Evolutionary conservation across 2,797 vertebrate species (phyloP).

Genomic region (Siniperca obscura): DNA sequence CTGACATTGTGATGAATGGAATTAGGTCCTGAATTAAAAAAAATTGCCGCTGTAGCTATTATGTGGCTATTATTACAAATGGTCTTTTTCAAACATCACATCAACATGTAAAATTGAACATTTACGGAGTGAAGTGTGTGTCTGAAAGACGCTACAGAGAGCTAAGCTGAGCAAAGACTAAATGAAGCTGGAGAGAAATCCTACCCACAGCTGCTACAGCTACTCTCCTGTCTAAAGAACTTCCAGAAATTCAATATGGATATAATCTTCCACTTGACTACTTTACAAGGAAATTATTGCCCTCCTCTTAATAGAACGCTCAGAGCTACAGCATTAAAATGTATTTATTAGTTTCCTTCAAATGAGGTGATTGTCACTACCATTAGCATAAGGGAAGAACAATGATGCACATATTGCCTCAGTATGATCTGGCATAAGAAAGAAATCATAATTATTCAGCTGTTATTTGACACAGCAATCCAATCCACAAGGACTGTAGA

Average conservation of each 20-base stretch:
- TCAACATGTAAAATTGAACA: conserved; percentile 12
- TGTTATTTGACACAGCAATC: conserved; percentile 51
- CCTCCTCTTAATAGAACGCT: conserved; percentile 67
- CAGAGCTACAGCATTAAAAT: conserved; percentile 63
- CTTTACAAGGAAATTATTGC: conserved; percentile 74
- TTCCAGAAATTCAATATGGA: conserved; percentile 60
- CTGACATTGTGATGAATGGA: neutral
- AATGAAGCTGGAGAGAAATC: conserved; percentile 59
- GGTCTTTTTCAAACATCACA: conserved; percentile 7
- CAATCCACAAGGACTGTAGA: conserved; percentile 33
- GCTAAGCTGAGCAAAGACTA: conserved; percentile 52
- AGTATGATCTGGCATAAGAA: conserved; percentile 43
- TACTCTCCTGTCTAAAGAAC: conserved; percentile 45
- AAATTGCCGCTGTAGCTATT: neutral
- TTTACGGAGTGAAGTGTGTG: neutral
- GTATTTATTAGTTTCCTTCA: conserved; percentile 61
- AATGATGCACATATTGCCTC: conserved; percentile 61
- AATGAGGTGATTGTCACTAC: conserved; percentile 68
- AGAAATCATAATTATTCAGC: conserved; percentile 58
- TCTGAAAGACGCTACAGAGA: conserved; percentile 24
- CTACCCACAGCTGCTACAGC: conserved; percentile 47
- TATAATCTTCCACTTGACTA: conserved; percentile 77
- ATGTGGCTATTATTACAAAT: neutral
- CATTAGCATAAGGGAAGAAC: conserved; percentile 62
- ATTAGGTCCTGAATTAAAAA: neutral